Conservation (phyloP, 2,113 vertebrate genomes). For the Odontophorus gujanensis region DNA sequence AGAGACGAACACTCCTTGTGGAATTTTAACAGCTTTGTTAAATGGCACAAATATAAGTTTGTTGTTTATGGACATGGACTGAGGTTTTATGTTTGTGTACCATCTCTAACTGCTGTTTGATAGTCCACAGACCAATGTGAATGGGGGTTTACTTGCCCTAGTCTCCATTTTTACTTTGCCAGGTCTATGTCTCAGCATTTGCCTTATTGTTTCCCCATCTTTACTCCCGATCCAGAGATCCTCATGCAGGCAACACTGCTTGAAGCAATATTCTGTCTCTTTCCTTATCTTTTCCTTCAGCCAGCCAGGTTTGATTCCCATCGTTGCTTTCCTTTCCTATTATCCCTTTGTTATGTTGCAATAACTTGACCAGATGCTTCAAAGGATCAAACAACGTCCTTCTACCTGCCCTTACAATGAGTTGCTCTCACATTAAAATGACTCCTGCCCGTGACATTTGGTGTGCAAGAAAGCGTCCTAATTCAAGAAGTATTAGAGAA, state of each 20-base stretch:
- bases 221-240: neutral
- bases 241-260: neutral
- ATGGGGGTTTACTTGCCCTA: neutral
- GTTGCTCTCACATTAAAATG: neutral
- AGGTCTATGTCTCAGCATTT: neutral
- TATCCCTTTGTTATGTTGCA: neutral
- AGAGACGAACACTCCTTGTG: neutral
- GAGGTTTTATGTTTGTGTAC: neutral
- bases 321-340: neutral
- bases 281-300: neutral
- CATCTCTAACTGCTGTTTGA: neutral
- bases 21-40: neutral
- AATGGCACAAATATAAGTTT: neutral
- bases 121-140: neutral
- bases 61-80: fast-evolving
- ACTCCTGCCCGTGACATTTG: neutral
- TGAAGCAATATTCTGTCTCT: neutral
- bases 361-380: neutral
- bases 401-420: neutral
- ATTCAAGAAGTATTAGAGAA: neutral
- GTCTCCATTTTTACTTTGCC: neutral
- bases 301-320: neutral
- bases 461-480: neutral
- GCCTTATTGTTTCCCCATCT: neutral
- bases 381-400: neutral